Evolutionary conservation across 2,888 invertebrate genomes (phyloP), one percentile per base, ranked within the genome.

Genomic region (Polydrusus tereticollis): DNA sequence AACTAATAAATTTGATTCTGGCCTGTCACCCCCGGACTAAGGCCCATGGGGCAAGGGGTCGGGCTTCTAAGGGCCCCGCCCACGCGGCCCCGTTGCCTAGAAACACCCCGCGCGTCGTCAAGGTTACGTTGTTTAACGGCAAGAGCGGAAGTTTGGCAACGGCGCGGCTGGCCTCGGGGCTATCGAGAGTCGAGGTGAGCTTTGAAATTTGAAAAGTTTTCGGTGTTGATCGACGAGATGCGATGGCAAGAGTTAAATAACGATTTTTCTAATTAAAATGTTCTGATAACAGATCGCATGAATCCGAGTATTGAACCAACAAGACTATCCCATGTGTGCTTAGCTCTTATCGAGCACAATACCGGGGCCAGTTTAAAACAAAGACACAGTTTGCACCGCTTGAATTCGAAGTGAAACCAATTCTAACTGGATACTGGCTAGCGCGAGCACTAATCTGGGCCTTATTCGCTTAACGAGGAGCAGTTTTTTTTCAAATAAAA

Each of bases 81-180:
- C 38, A 64, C 58, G 36, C 38, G 26, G 60, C 65, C 69, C 58
- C 52, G 73, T 73, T 69, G 60, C 69, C 62, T 73, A 55, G 73
- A 69, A 60, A 73, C 73, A 69, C 69, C 73, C 69, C 69, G 69
- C 64, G 60, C 69, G 68, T 72, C 68, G 72, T 64, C 72, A 72
- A 72, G 72, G 72, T 64, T 72, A 72, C 73, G 62, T 68, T 72
- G 63, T 69, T 69, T 69, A 69, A 69, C 63, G 68, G 60, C 68
- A 47, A 63, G 29, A 36, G 52, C 20, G 23, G 50, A 33, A 72
- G 60, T 72, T 64, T 68, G 68, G 68, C 68, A 68, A 68, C 66
- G 21, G 57, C 26, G 21, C 4, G 7, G 23, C 26, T 33, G 71
- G 47, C 70, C 65, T 47, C 41, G 55, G 38, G 41, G 66, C 52